A percentile compares a stretch with the other conserved stretches of the same genome.
These are phyloP conservation scores for Pseudomugil tenellus DNA, from an alignment of 2,797 vertebrate genomes.

Conservation along the genomic window DNA sequence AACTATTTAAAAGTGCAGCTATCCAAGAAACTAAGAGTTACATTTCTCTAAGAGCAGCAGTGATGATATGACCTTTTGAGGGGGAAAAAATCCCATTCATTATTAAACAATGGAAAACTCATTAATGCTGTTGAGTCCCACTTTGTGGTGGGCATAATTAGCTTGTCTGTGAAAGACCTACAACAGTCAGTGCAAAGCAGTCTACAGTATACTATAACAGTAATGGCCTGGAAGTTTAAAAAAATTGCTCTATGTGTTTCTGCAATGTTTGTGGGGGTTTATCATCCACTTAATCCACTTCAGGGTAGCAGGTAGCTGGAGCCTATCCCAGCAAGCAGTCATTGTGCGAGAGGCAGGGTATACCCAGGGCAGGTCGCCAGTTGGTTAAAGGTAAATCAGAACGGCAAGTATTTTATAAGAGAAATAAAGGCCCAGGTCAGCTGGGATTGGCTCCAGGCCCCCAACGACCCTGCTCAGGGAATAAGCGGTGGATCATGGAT, in stretches of 20 bases:
- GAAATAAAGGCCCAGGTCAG: no score
- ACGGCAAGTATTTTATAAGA: background rate
- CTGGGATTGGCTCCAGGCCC: no score
- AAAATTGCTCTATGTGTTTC: background rate
- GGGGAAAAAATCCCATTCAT: constrained; percentile 25
- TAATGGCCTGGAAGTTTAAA: background rate
- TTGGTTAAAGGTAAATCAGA: background rate
- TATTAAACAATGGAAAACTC: constrained; percentile 51
- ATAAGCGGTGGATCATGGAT: no score
- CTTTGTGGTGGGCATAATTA: constrained; percentile 45
- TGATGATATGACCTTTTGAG: constrained; percentile 50
- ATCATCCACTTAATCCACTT: no score
- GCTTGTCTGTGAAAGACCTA: constrained; percentile 23
- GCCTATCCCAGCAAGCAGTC: no score
- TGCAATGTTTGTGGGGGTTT: background rate
- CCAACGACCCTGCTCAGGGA: no score
- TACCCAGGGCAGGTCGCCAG: no score
- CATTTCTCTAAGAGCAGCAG: constrained; percentile 20
- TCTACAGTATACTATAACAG: constrained; percentile 13
- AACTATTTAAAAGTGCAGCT: constrained; percentile 34
- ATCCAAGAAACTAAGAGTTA: constrained; percentile 1
- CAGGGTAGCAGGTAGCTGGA: no score
- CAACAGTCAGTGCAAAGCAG: constrained; percentile 19
- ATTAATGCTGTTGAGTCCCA: constrained; percentile 49
- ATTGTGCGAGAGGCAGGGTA: no score